Base-by-base conservation (phyloP, 2,888 invertebrate genomes). In the Plemyria rubiginata region DNA sequence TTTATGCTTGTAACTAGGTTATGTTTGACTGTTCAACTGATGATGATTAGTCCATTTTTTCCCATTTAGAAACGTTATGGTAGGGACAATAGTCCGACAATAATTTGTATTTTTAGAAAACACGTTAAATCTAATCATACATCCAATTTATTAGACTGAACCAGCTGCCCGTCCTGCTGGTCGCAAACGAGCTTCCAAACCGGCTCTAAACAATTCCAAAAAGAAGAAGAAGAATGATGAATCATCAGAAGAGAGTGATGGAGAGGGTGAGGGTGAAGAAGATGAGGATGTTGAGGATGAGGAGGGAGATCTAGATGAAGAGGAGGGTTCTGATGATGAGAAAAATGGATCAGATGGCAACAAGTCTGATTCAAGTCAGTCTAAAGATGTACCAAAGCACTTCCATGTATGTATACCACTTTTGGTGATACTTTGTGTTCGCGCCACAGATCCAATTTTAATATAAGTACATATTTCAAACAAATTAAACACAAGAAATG, bases 331-430 rank as follows among this genome's bases (percentile, higher is more conserved):
- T 1, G 93, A 93, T 66, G 93, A 93, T 71, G 93, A 93, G 69
- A 93, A 93, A 74, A 92, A 93, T 80, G 93, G 92, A 49, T 93
- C 93, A 40, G 93, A 93, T 74, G 93, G 92, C 50, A 93, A 93
- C 60, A 93, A 93, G 70, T 93, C 93, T 59, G 93, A 93, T 71
- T 93, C 93, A 68, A 93, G 93, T 77, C 93, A 93, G 75, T 92
- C 93, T 70, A 93, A 93, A 81, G 93, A 93, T 82, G 84, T 93
- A 86, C 93, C 93, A 85, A 93, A 93, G 84, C 91, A 93, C 84
- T 93, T 92, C 82, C 93, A 93, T 85, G 93, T 93, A 78, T 84
- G 90, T 29, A 28, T 11, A 38, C 8, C 11, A 38, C 11, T 11
- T 38, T 11, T 38, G 11, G n/a, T n/a, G n/a, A n/a, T n/a, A n/a